Percentiles rank a stretch among this genome's conserved stretches.
These are phyloP conservation scores for zebrafish (Danio rerio) DNA, from an alignment of 2,113 vertebrate genomes.

Conservation along the genomic window GRCz12tu NC_133182.1:34412501-34413000, in stretches of 20 bases:
- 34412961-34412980: neutral
- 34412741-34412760: slow-evolving; percentile 62
- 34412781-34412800: slow-evolving; percentile 63
- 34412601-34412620: slow-evolving; percentile 44
- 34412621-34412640: slow-evolving; percentile 46
- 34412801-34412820: slow-evolving; percentile 72
- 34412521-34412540: neutral
- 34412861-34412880: neutral
- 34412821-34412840: slow-evolving; percentile 49
- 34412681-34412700: slow-evolving; percentile 77
- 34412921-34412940: neutral
- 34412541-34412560: neutral
- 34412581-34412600: slow-evolving; percentile 77
- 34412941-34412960: neutral
- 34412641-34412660: slow-evolving; percentile 60
- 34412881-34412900: neutral
- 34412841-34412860: no score
- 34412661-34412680: slow-evolving; percentile 73
- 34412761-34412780: slow-evolving; percentile 51
- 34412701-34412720: slow-evolving; percentile 63
- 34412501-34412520: neutral
- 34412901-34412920: neutral
- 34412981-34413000: neutral
- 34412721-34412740: slow-evolving; percentile 67
- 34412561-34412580: slow-evolving; percentile 73